Conservation (phyloP, 2,797 vertebrate species). For the Gymnocypris eckloni region DNA sequence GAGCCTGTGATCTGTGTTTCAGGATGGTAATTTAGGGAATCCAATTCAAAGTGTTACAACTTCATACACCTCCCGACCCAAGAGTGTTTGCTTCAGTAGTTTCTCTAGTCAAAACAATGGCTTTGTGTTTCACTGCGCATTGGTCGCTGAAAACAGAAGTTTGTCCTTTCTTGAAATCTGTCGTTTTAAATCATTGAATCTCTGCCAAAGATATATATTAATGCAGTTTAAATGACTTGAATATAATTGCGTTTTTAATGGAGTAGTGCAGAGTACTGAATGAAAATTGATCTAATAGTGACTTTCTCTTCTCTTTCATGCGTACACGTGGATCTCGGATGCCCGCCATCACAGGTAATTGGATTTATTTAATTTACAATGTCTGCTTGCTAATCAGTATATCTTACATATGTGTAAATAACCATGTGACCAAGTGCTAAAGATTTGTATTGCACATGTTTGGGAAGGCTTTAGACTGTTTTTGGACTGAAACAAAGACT, state of each 20-base stretch:
- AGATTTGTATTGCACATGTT: background rate
- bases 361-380: conserved; percentile 28
- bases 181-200: conserved; percentile 4
- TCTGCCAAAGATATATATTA: background rate
- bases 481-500: background rate
- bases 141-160: conserved; percentile 12
- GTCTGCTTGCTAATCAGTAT: background rate
- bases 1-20: conserved; percentile 16
- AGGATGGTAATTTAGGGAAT: conserved; percentile 8
- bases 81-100: conserved; percentile 11
- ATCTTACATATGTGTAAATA: background rate
- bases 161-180: conserved; percentile 4
- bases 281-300: conserved; percentile 42
- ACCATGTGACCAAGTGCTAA: background rate
- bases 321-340: conserved; percentile 41
- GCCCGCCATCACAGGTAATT: conserved; percentile 49
- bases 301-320: conserved; percentile 62
- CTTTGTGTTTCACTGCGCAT: conserved; percentile 3
- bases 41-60: background rate
- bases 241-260: conserved; percentile 31
- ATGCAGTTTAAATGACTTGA: conserved; percentile 21
- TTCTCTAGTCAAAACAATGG: conserved; percentile 11
- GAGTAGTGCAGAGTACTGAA: background rate
- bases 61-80: background rate
- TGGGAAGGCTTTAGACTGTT: background rate